A percentile compares a stretch with the other conserved stretches of the same genome.
Evolutionary conservation across 2,113 vertebrate genomes (phyloP).

Genomic region (Struthidea cinerea): DNA sequence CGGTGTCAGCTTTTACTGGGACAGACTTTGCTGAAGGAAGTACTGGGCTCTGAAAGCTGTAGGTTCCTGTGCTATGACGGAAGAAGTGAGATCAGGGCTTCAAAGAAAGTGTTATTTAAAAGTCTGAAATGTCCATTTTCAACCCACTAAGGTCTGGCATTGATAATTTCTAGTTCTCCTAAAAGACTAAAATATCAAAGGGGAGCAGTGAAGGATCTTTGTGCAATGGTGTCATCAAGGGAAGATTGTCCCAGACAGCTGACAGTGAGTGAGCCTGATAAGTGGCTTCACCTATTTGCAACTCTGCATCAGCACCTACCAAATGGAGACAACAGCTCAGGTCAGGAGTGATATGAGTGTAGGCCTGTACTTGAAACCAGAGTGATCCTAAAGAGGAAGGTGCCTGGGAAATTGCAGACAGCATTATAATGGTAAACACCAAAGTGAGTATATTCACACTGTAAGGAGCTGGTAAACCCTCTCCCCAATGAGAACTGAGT

Average conservation of each 20-base stretch:
- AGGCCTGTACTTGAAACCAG: not conserved
- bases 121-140: not conserved
- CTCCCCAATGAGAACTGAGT: not conserved
- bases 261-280: not conserved
- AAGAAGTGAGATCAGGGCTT: not conserved
- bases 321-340: not conserved
- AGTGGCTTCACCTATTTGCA: not conserved
- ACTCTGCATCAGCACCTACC: not conserved
- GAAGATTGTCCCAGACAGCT: not conserved
- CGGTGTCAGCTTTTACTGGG: not conserved
- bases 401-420: not conserved
- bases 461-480: not conserved
- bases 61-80: not conserved
- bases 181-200: not conserved
- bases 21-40: not conserved
- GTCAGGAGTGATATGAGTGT: not conserved
- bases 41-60: not conserved
- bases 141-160: not conserved
- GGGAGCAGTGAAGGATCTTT: not conserved
- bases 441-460: not conserved
- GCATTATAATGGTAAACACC: not conserved
- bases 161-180: not conserved
- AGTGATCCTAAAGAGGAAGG: not conserved
- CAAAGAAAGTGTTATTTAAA: not conserved
- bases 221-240: not conserved